Evolutionary conservation across 53 echinoderm and acorn worm genomes (phyloP), one percentile per base, ranked within the genome.

Genomic region (Hippasteria phrygiana): DNA sequence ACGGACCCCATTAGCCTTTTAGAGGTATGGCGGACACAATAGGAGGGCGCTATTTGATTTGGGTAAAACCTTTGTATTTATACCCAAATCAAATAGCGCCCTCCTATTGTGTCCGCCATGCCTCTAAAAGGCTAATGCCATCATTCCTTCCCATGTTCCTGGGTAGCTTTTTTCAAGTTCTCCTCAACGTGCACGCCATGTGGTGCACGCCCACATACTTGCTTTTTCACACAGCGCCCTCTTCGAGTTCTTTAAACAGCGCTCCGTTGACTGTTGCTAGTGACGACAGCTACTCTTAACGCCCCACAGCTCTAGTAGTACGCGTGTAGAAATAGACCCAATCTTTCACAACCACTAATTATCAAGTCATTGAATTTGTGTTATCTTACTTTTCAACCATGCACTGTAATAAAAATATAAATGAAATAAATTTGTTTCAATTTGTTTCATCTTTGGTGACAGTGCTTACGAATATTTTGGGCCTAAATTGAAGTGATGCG

Each of bases 261-360:
- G 16, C 42, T 36, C 63, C 63, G 81, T 63, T 64, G 81, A 59
- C 43, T 64, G 81, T 80, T 80, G 81, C 81, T 39, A 80, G 62
- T 80, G 63, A 80, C 81, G 37, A 80, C 64, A 75, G 75, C 27
- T 75, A 40, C 81, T 80, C 10, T 80, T 64, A 32, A 80, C 81
- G 20, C 40, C 27, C 55, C 27, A 43, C 36, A 41, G 13, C 62
- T 39, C 81, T 42, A 26, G 63, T 14, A 62, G 56, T 64, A 55
- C 80, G 62, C 41, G 4, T 32, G 0, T 28, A 64, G 43, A 80
- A 63, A 62, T 80, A 80, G 43, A 28, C 12, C 41, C 28, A 10
- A 56, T 43, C 6, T 43, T 62, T 35, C 27, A 17, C 17, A n/a
- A n/a, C 43, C 29, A 40, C 14, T 27, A 55, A 43, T 16, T 38